These are phyloP conservation scores for Opisthograptis luteolata DNA, from an alignment of 2,888 invertebrate genomes.

Conservation along the genomic window DNA sequence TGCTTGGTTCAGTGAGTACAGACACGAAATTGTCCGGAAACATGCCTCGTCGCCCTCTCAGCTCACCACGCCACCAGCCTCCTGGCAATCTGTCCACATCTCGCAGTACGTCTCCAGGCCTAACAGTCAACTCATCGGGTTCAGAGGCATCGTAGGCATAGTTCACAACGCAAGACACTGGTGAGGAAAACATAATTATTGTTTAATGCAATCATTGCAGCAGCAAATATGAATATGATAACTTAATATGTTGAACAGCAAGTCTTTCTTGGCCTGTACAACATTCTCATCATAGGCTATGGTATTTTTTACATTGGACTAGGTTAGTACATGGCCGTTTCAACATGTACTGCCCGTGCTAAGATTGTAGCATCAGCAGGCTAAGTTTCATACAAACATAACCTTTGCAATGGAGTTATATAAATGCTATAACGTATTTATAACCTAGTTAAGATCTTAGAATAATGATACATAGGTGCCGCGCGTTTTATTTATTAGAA, in stretches of 20 bases:
- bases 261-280: too few species aligned
- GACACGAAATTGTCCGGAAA: slow-evolving; percentile 97
- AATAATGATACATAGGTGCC: slow-evolving; percentile 39
- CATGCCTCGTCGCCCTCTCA: slow-evolving; percentile 92
- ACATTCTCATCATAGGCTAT: too few species aligned
- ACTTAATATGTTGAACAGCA: too few species aligned
- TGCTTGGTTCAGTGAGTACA: slow-evolving; percentile 74
- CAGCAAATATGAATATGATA: too few species aligned
- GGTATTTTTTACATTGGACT: too few species aligned
- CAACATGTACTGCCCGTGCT: too few species aligned
- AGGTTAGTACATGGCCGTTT: too few species aligned
- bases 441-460: slow-evolving; percentile 25
- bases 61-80: slow-evolving; percentile 97
- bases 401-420: neutral
- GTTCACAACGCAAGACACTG: slow-evolving; percentile 93
- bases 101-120: slow-evolving; percentile 92
- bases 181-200: slow-evolving; percentile 28
- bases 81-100: slow-evolving; percentile 91
- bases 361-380: neutral
- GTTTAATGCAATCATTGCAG: too few species aligned
- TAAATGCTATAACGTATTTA: neutral
- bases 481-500: slow-evolving; percentile 61
- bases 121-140: slow-evolving; percentile 92
- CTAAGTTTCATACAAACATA: slow-evolving; percentile 7
- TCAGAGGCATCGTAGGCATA: slow-evolving; percentile 94